These are phyloP conservation scores for Phodopus roborovskii DNA, from an alignment of 2,113 vertebrate genomes.

Conservation along the genomic window DNA sequence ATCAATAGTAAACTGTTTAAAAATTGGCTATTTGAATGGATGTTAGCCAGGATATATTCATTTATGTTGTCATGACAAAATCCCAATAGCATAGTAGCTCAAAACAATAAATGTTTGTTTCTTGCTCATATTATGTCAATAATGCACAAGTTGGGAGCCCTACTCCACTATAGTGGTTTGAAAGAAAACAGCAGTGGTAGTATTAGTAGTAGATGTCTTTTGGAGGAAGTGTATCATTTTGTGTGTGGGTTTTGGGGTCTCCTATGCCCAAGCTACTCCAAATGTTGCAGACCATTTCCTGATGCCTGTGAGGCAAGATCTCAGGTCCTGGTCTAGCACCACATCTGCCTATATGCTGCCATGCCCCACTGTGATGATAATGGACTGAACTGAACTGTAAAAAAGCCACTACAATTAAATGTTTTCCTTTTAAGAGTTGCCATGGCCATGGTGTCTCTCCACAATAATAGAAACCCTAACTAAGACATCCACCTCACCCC, in stretches of 20 bases:
- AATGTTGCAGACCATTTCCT: no score
- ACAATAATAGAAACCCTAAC: no score
- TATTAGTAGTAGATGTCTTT: no score
- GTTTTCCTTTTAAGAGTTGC: background rate
- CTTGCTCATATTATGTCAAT: background rate
- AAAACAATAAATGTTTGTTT: constrained; percentile 35
- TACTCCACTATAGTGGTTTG: background rate
- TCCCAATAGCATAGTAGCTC: background rate
- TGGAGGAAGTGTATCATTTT: no score
- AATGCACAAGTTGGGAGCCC: background rate
- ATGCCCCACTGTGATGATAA: background rate
- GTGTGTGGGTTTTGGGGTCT: no score
- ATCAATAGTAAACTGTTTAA: constrained; percentile 44
- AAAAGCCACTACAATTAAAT: background rate
- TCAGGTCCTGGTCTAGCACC: no score
- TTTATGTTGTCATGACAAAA: constrained; percentile 3
- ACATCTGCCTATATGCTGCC: no score
- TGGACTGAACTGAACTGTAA: background rate
- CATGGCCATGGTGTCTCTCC: background rate
- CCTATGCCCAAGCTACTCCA: no score
- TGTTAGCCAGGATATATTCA: background rate
- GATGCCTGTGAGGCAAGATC: no score
- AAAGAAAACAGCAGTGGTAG: no score
- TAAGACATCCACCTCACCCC: background rate
- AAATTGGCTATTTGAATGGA: background rate